phyloP scores from a whole-genome alignment of 2,113 vertebrate genomes.

The Corythoichthys intestinalis region DNA sequence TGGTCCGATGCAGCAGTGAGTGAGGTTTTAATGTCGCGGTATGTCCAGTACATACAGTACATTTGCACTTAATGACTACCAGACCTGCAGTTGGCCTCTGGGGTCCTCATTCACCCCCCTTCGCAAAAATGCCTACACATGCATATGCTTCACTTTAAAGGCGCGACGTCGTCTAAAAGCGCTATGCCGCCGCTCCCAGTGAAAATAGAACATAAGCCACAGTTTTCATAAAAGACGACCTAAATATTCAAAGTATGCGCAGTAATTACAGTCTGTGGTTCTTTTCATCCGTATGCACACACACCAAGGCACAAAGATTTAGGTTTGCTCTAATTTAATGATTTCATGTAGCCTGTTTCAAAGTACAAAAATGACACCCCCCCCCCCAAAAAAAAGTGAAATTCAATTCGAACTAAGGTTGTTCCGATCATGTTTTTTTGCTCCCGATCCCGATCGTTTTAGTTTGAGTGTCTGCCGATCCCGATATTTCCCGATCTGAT shows the following conservation, averaged over 20 bases:
- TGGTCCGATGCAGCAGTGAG: slow-evolving; percentile 63
- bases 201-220: slow-evolving; percentile 10
- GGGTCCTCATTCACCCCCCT: slow-evolving; percentile 22
- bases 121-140: slow-evolving; percentile 49
- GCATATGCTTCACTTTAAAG: slow-evolving; percentile 58
- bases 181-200: slow-evolving; percentile 5
- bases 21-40: slow-evolving; percentile 59
- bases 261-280: slow-evolving; percentile 38
- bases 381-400: background rate
- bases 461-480: too few relatives aligned
- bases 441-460: too few relatives aligned
- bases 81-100: slow-evolving; percentile 54
- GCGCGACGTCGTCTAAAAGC: slow-evolving; percentile 45
- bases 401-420: background rate
- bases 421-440: too few relatives aligned
- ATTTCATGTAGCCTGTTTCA: background rate
- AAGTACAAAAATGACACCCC: background rate
- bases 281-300: slow-evolving; percentile 18
- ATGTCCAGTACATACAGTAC: slow-evolving; percentile 64
- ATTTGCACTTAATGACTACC: slow-evolving; percentile 64
- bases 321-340: slow-evolving; percentile 5
- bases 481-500: too few relatives aligned
- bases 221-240: slow-evolving; percentile 20
- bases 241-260: slow-evolving; percentile 30
- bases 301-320: slow-evolving; percentile 15